Percentiles rank a stretch among this genome's conserved stretches.
Evolutionary conservation across 1,140 invertebrate species (phyloP).

Genomic region (Procambarus clarkii): DNA sequence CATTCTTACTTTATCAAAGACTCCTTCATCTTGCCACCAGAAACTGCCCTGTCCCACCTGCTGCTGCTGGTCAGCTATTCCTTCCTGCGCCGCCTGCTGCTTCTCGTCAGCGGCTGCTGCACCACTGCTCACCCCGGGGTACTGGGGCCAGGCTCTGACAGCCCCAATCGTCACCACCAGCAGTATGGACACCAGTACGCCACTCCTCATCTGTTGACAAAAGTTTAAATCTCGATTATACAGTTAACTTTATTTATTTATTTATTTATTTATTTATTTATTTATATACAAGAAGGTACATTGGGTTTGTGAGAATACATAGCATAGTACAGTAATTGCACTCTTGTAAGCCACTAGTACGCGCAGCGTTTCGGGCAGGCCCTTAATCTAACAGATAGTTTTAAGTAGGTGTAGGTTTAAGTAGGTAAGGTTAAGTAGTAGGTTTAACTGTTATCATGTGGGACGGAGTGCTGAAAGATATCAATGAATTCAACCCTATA

Average conservation of each 20-base stretch:
- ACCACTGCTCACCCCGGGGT: neutral
- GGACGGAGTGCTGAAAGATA: neutral
- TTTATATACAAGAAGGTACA: too few relatives aligned
- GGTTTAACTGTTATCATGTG: neutral
- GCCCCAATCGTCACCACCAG: neutral
- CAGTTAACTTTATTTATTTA: too few relatives aligned
- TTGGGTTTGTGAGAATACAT: too few relatives aligned
- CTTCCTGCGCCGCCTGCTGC: too few relatives aligned
- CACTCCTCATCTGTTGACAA: conserved; percentile 10
- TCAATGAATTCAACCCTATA: neutral
- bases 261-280: too few relatives aligned
- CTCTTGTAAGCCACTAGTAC: too few relatives aligned
- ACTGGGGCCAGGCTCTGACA: neutral
- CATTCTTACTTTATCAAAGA: neutral
- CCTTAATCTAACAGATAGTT: too few relatives aligned
- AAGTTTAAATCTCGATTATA: neutral
- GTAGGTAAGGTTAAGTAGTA: neutral
- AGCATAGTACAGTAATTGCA: too few relatives aligned
- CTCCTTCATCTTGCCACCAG: neutral
- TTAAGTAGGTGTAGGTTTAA: neutral
- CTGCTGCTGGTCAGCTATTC: neutral
- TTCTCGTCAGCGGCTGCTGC: neutral
- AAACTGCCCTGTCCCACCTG: neutral
- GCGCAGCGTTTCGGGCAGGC: too few relatives aligned
- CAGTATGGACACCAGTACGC: neutral